Conservation (phyloP, 53 echinoderm and acorn worm genomes). For the Hippasteria phrygiana region DNA sequence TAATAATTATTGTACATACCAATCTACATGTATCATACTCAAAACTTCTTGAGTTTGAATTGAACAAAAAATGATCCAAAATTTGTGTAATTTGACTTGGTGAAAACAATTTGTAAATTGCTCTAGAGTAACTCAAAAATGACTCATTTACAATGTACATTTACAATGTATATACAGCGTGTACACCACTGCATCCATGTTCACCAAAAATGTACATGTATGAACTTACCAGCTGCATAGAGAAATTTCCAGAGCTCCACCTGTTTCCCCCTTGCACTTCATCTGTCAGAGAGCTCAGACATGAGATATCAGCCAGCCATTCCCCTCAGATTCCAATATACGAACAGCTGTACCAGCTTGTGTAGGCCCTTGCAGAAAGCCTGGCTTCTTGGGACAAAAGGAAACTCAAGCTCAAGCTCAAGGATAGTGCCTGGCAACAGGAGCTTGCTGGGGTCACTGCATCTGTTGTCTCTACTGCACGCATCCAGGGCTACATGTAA, state of each 20-base stretch:
- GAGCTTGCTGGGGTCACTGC: slow-evolving; percentile 10
- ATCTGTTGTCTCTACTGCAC: slow-evolving; percentile 10
- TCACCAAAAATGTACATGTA: background rate
- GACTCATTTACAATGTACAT: too few relatives aligned
- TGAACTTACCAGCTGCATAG: background rate
- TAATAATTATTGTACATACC: too few relatives aligned
- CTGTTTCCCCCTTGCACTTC: background rate
- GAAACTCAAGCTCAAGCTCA: background rate
- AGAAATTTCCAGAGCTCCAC: background rate
- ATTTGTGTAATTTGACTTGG: too few relatives aligned
- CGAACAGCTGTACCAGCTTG: background rate
- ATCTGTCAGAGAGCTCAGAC: background rate
- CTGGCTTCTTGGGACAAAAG: background rate
- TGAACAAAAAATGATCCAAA: too few relatives aligned
- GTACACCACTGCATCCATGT: background rate
- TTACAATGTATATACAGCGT: background rate
- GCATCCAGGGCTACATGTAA: background rate
- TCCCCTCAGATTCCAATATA: background rate
- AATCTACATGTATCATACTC: too few relatives aligned
- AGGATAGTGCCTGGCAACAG: background rate
- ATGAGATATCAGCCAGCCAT: background rate
- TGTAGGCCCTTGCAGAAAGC: background rate
- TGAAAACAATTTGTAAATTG: too few relatives aligned
- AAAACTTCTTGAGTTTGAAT: too few relatives aligned
- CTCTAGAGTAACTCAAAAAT: too few relatives aligned